phyloP scores from a whole-genome alignment of 2,888 invertebrate species.

The Hecatera dysodea region DNA sequence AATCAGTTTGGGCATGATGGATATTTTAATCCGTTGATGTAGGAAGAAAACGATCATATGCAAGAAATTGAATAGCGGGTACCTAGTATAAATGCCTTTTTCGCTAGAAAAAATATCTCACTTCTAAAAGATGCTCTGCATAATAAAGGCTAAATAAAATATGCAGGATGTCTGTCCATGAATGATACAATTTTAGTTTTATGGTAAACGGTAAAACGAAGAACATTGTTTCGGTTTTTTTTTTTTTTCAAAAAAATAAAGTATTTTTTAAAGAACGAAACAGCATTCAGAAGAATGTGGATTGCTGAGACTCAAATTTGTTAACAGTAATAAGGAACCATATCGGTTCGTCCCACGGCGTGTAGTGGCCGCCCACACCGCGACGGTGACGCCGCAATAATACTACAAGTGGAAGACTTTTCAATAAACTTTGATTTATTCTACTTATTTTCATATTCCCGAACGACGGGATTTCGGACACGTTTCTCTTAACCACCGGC shows the following conservation, averaged over 20 bases:
- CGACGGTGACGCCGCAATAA: slow-evolving; percentile 79
- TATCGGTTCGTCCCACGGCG: slow-evolving; percentile 76
- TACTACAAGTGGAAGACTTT: slow-evolving; percentile 77
- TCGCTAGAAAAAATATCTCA: not conserved
- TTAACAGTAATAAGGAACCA: slow-evolving; percentile 76
- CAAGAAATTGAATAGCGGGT: not conserved
- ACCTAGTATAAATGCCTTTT: not conserved
- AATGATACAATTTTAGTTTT: not conserved
- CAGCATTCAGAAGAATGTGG: slow-evolving; percentile 35
- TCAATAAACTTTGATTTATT: slow-evolving; percentile 80
- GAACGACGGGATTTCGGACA: slow-evolving; percentile 54
- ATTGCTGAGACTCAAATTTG: slow-evolving; percentile 71
- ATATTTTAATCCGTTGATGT: slow-evolving; percentile 27
- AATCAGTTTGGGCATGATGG: slow-evolving; percentile 49
- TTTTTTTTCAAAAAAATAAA: not conserved
- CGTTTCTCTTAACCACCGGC: slow-evolving; percentile 9
- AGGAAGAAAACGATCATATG: slow-evolving; percentile 8
- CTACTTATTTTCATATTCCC: slow-evolving; percentile 73
- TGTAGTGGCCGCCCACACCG: slow-evolving; percentile 77
- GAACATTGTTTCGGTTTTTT: not conserved
- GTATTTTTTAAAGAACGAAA: slow-evolving; percentile 20
- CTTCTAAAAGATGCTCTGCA: not conserved
- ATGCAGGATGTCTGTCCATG: not conserved
- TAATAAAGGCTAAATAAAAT: not conserved
- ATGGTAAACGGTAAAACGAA: not conserved